phyloP scores from a whole-genome alignment of 2,797 vertebrate genomes.

The Botia almorhae region DNA sequence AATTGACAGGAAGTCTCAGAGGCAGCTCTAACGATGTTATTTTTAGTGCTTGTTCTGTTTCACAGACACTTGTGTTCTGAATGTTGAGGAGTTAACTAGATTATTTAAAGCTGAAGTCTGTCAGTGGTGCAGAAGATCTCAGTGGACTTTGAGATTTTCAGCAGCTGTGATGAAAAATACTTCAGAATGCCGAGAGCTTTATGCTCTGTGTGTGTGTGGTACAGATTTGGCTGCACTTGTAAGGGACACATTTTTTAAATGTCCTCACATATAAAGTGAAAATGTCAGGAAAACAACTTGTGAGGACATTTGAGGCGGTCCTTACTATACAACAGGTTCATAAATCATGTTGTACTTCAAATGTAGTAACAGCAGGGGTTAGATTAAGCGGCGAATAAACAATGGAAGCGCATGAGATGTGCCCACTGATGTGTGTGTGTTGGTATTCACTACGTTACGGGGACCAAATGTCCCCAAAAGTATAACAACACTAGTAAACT shows the following conservation, averaged over 20 bases:
- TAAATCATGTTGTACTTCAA: background rate
- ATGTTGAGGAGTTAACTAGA: conserved; percentile 38
- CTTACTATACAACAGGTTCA: background rate
- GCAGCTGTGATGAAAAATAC: conserved; percentile 42
- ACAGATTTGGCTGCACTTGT: background rate
- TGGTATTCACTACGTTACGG: too few species aligned
- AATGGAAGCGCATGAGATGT: too few species aligned
- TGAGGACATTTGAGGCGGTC: background rate
- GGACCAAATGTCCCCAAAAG: too few species aligned
- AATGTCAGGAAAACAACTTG: background rate
- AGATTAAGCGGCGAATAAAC: background rate
- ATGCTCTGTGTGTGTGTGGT: conserved; percentile 10
- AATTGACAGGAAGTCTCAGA: conserved; percentile 22
- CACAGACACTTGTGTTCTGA: conserved; percentile 8
- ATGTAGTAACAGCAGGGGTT: too few species aligned
- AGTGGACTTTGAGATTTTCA: conserved; percentile 16
- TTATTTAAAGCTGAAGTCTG: conserved; percentile 45
- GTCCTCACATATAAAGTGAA: background rate
- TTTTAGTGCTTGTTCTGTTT: conserved; percentile 4
- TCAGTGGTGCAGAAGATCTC: conserved; percentile 31
- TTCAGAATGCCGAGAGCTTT: conserved; percentile 5
- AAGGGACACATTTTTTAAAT: background rate
- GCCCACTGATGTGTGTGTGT: conserved; percentile 7
- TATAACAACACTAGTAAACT: too few species aligned
- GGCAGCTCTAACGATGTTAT: conserved; percentile 14